A percentile compares a stretch with the other conserved stretches of the same genome.
Evolutionary conservation across 2,888 invertebrate species (phyloP).

Genomic region (Acrobasis consociella): DNA sequence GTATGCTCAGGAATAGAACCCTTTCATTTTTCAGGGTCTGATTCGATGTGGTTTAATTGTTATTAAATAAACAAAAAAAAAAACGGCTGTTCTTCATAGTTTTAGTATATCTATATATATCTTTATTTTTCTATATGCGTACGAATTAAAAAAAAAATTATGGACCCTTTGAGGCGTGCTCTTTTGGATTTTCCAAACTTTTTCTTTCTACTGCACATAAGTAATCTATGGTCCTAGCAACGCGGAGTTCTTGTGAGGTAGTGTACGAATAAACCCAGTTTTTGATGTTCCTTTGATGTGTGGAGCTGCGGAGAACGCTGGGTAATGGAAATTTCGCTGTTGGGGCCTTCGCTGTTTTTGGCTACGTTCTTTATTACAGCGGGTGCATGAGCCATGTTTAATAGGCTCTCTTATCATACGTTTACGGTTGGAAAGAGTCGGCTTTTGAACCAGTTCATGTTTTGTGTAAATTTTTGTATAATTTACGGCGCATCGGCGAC

Average conservation of each 20-base stretch:
- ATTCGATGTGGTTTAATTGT: too few relatives aligned
- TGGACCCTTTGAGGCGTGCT: too few relatives aligned
- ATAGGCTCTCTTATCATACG: neutral
- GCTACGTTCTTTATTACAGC: slow-evolving; percentile 6
- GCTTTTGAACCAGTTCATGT: neutral
- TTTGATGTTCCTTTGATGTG: slow-evolving; percentile 15
- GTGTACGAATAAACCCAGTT: neutral
- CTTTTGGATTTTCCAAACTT: too few relatives aligned
- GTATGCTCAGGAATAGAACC: too few relatives aligned
- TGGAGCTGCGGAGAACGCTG: neutral
- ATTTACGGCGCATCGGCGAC: neutral
- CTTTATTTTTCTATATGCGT: too few relatives aligned
- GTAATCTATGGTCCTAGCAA: slow-evolving; percentile 3
- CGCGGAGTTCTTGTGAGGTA: slow-evolving; percentile 8
- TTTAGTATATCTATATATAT: too few relatives aligned
- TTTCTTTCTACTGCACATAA: neutral
- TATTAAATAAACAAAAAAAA: too few relatives aligned
- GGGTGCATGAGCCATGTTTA: neutral
- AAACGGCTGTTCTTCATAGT: too few relatives aligned
- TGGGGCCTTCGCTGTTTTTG: neutral
- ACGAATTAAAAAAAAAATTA: too few relatives aligned
- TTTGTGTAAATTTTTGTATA: neutral
- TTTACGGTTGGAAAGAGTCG: neutral
- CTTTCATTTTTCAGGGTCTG: too few relatives aligned
- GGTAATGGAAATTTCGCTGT: slow-evolving; percentile 10